These are phyloP conservation scores for Pachyramphus minor DNA, from an alignment of 2,113 vertebrate species.

Conservation along the genomic window DNA sequence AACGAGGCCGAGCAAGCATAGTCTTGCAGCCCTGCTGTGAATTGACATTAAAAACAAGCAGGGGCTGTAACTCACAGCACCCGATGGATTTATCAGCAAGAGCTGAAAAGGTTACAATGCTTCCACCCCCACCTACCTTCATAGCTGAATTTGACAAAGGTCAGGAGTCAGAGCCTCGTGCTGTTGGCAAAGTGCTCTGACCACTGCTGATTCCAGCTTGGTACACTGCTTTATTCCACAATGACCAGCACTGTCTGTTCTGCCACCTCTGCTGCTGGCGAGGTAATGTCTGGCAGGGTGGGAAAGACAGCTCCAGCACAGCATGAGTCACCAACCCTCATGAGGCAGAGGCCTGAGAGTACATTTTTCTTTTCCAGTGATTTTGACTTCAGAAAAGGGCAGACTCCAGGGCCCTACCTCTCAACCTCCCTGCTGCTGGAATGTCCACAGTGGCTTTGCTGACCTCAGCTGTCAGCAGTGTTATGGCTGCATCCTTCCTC, in stretches of 20 bases:
- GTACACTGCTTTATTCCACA: neutral
- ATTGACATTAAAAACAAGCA: neutral
- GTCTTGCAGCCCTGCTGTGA: neutral
- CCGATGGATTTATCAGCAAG: neutral
- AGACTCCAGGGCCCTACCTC: neutral
- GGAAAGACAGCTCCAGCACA: neutral
- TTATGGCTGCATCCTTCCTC: neutral
- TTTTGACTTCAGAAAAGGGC: neutral
- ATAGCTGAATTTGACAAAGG: neutral
- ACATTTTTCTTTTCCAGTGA: neutral
- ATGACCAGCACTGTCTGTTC: neutral
- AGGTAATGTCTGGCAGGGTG: neutral
- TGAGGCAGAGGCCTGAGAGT: neutral
- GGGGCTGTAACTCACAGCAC: neutral
- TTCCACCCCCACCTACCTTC: neutral
- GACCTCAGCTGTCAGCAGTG: neutral
- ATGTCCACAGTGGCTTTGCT: neutral
- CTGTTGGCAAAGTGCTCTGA: neutral
- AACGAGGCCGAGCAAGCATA: neutral
- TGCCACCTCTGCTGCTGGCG: neutral
- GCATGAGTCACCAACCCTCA: neutral
- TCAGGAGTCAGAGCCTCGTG: neutral
- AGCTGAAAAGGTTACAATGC: neutral
- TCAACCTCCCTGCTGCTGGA: neutral
- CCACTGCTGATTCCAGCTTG: neutral